Conservation (phyloP, 1,140 invertebrate species). For the Papilio xuthus region DNA sequence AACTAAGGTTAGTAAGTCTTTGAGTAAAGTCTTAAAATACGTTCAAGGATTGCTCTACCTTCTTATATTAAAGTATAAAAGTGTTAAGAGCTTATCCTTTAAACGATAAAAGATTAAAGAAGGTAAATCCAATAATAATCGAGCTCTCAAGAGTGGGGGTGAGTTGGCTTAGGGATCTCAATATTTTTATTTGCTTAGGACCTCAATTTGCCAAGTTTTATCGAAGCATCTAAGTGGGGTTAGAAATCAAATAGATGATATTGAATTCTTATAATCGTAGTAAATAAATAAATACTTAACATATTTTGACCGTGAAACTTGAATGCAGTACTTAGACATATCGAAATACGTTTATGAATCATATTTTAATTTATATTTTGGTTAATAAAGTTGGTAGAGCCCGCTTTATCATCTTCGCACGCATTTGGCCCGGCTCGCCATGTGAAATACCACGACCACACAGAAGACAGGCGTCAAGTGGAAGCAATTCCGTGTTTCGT, state of each 20-base stretch:
- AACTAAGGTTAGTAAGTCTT: too few relatives aligned
- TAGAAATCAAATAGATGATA: slow-evolving; percentile 19
- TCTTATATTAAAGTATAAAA: slow-evolving; percentile 4
- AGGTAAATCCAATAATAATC: slow-evolving; percentile 5
- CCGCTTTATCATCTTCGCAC: too few relatives aligned
- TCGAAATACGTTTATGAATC: not conserved
- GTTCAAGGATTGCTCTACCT: not conserved
- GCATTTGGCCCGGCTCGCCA: too few relatives aligned
- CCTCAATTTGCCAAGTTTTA: slow-evolving; percentile 17
- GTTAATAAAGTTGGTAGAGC: too few relatives aligned
- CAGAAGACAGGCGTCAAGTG: too few relatives aligned
- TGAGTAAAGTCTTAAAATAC: too few relatives aligned
- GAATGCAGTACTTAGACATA: not conserved
- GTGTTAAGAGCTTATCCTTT: not conserved
- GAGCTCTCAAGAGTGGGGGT: not conserved
- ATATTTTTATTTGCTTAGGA: slow-evolving; percentile 17
- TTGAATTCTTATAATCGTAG: slow-evolving; percentile 11
- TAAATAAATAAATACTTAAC: slow-evolving; percentile 14
- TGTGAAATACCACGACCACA: too few relatives aligned
- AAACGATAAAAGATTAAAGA: not conserved
- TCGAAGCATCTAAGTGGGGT: slow-evolving; percentile 12
- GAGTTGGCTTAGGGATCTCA: not conserved
- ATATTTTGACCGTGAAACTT: not conserved
- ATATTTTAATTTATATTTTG: not conserved
- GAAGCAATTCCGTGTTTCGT: too few relatives aligned